Conservation (phyloP, 2,888 invertebrate species). For the Diachrysia chrysitis region DNA sequence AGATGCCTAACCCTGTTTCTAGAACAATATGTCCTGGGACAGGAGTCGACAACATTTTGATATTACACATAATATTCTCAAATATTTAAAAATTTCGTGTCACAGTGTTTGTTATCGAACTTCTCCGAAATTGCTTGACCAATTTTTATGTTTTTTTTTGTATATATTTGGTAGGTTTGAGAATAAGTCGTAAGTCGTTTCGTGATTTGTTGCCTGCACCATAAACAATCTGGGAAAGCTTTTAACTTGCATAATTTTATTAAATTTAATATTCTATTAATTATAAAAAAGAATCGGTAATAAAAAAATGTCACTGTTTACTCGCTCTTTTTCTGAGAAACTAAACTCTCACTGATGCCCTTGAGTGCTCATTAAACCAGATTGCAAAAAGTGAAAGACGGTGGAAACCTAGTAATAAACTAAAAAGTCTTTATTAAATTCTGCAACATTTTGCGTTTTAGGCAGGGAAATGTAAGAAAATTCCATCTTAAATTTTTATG, state of each 20-base stretch:
- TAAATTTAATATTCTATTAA: too few relatives aligned
- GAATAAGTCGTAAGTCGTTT: too few relatives aligned
- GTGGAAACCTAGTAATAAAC: background rate
- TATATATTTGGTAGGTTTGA: too few relatives aligned
- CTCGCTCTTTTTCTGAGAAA: background rate
- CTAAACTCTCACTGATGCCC: background rate
- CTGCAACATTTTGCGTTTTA: background rate
- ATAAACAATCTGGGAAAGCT: too few relatives aligned
- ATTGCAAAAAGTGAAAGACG: background rate
- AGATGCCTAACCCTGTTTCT: slow-evolving; percentile 21
- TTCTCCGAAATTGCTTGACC: too few relatives aligned
- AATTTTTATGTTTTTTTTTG: too few relatives aligned
- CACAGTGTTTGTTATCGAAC: too few relatives aligned
- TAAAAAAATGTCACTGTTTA: background rate
- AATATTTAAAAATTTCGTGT: too few relatives aligned
- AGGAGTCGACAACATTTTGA: slow-evolving; percentile 25
- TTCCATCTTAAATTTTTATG: background rate
- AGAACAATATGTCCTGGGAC: slow-evolving; percentile 1
- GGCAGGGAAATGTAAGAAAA: background rate
- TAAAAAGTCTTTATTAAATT: background rate
- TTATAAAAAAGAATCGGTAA: too few relatives aligned
- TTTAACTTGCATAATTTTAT: too few relatives aligned
- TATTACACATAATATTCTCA: too few relatives aligned
- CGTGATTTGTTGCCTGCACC: too few relatives aligned
- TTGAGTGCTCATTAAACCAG: background rate